A percentile compares a stretch with the other conserved stretches of the same genome.
phyloP scores from a whole-genome alignment of 2,888 invertebrate species.

The Tupiocoris notatus region DNA sequence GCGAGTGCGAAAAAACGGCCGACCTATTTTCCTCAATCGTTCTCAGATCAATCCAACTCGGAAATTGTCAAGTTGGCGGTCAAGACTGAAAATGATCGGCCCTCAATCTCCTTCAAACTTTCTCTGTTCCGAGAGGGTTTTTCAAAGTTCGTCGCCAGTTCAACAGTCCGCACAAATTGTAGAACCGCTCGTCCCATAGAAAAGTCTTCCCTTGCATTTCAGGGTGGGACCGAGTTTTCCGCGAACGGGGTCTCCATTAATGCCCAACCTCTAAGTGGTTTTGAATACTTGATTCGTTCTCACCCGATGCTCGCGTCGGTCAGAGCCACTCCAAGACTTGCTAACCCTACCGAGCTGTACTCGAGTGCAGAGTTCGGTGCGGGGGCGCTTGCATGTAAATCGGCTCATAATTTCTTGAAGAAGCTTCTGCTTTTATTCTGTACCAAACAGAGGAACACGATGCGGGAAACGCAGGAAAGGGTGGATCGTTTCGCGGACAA shows the following conservation, averaged over 20 bases:
- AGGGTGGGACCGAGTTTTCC: neutral
- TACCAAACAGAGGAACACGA: neutral
- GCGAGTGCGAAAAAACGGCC: too few relatives aligned
- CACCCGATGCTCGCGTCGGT: neutral
- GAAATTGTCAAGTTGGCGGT: too few relatives aligned
- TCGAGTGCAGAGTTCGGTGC: neutral
- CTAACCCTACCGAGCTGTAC: neutral
- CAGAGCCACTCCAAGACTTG: neutral
- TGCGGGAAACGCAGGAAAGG: neutral
- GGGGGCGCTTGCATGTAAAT: neutral
- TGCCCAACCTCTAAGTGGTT: constrained; percentile 4
- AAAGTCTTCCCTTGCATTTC: neutral
- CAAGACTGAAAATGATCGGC: too few relatives aligned
- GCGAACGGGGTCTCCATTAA: neutral
- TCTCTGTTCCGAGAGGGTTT: too few relatives aligned
- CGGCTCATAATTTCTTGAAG: constrained; percentile 13
- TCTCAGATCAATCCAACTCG: too few relatives aligned
- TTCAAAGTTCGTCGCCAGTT: too few relatives aligned
- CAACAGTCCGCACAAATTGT: too few relatives aligned
- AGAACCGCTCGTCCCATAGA: too few relatives aligned
- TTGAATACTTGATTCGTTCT: constrained; percentile 1
- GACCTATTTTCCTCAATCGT: too few relatives aligned
- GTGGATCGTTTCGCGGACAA: neutral
- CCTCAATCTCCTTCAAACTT: too few relatives aligned
- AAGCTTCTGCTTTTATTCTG: neutral